Evolutionary conservation across 2,797 vertebrate species (phyloP), one percentile per base, ranked within the genome.

Genomic region (Anomalospiza imberbis): DNA sequence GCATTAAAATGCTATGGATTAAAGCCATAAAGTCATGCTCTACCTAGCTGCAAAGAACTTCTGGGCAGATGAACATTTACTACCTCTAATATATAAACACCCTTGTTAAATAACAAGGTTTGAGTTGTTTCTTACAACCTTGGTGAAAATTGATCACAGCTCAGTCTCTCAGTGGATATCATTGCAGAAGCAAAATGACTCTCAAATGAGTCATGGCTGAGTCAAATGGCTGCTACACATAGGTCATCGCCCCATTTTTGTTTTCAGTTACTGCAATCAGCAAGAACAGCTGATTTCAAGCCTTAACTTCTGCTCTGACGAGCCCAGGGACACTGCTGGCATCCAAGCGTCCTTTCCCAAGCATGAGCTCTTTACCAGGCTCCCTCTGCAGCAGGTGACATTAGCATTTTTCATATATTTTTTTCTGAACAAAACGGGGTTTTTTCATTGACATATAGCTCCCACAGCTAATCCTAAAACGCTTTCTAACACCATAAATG

Each of bases 381-480:
- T 91, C 83, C 38, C 66, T 81, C 57, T 55, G 60, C 0, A 0
- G 50, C 62, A 54, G 80, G 67, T 62, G 75, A 88, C 67, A 50
- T 78, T 44, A 89, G 71, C 70, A 51, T 79, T 90, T 63, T 77
- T 45, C 34, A 16, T 71, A 26, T 3, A 87, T 67, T 55, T 82
- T 82, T 28, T 88, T 76, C 74, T 88, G 67, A 90, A 91, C 73
- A 29, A 42, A 76, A 72, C 15, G 9, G 16, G 16, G 0, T 32
- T 17, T 86, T 86, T 95, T 57, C 85, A 57, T 29, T 93, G 79
- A 91, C 68, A 51, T 91, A 88, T 74, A 79, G 77, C 48, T 96
- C 91, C 85, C 88, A 89, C 60, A 87, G 83, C 74, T 96, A 94
- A 85, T 95, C 77, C 71, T 94, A 71, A 96, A 93, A 63, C 82